A percentile compares a stretch with the other conserved stretches of the same genome.
Conservation (phyloP, 2,113 vertebrate genomes). For the Malurus elegans region DNA sequence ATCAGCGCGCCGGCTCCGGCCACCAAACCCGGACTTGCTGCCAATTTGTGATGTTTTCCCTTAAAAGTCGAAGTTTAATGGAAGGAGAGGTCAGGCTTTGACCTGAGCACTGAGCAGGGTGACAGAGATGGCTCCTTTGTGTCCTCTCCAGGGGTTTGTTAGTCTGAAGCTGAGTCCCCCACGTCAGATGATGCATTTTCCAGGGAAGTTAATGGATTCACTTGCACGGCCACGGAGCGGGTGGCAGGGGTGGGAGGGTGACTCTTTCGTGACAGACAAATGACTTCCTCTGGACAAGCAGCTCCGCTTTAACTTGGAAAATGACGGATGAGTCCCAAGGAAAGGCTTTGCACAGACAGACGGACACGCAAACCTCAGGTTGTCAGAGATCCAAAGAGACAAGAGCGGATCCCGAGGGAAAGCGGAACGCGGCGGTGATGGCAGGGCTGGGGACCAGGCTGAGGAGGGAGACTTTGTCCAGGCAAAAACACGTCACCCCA, state of each 20-base stretch:
- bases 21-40: background rate
- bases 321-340: constrained; percentile 17
- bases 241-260: background rate
- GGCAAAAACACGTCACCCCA: background rate
- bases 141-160: constrained; percentile 15
- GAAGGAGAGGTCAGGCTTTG: constrained; percentile 25
- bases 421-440: rapidly evolving
- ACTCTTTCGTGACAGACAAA: constrained; percentile 53
- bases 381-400: background rate
- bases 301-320: constrained; percentile 10
- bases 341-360: background rate
- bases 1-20: background rate
- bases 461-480: background rate
- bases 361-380: background rate
- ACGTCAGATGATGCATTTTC: constrained; percentile 28
- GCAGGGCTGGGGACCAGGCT: background rate
- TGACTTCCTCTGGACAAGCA: constrained; percentile 46
- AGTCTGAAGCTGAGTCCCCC: constrained; percentile 29
- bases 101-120: constrained; percentile 5
- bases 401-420: background rate
- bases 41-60: background rate
- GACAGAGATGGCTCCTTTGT: constrained; percentile 29
- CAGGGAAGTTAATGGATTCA: constrained; percentile 48
- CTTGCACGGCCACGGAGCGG: background rate
- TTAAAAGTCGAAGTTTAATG: constrained; percentile 12